phyloP scores from a whole-genome alignment of 2,113 vertebrate species.

The Eudyptes chrysolophus region DNA sequence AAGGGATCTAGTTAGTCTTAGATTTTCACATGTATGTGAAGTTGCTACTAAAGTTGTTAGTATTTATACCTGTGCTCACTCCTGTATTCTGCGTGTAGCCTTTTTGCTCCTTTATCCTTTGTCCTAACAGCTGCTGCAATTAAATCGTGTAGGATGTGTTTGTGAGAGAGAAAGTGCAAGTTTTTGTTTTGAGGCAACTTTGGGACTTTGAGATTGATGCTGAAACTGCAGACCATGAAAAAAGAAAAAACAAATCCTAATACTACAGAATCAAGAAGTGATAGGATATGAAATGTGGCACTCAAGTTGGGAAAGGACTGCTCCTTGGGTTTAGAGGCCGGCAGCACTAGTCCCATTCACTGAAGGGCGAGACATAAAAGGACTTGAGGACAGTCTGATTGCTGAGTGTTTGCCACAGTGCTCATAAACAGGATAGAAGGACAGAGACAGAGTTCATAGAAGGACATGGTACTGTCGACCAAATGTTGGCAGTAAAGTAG shows the following conservation, averaged over 20 bases:
- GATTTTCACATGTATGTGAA: background rate
- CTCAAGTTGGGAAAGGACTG: background rate
- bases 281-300: conserved; percentile 29
- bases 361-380: background rate
- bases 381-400: background rate
- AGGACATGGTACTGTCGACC: conserved; percentile 29
- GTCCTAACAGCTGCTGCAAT: background rate
- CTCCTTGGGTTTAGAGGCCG: background rate
- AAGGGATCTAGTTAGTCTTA: background rate
- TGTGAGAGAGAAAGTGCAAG: background rate
- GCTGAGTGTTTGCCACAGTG: conserved; percentile 25
- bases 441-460: conserved; percentile 36
- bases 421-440: conserved; percentile 25
- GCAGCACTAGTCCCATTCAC: background rate
- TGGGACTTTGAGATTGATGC: background rate
- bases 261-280: background rate
- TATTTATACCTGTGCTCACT: background rate
- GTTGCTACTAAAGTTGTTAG: background rate
- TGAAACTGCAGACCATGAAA: background rate
- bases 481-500: conserved; percentile 53
- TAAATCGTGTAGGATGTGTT: background rate
- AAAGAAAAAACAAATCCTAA: background rate
- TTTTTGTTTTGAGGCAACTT: conserved; percentile 25
- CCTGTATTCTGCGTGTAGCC: background rate
- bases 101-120: background rate